Evolutionary conservation across 1,140 invertebrate genomes (phyloP), one percentile per base, ranked within the genome.

Genomic region (Tetranychus cinnabarinus): DNA sequence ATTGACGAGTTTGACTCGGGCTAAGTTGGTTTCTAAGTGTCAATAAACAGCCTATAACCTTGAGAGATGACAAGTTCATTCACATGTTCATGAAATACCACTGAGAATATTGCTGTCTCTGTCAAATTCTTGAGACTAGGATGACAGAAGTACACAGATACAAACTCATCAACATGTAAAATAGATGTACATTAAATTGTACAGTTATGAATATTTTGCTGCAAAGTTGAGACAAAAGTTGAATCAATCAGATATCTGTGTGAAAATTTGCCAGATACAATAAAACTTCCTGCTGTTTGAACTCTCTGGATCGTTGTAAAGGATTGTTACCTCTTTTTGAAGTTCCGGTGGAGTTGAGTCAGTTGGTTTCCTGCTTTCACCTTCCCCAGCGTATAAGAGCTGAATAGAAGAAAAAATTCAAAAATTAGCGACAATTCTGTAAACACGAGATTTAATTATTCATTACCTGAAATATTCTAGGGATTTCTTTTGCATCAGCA

Each of bases 401-500:
- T 82, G 62, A 46, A 64, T 64, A 37, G 45, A 59, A 52, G 31
- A 52, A 52, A n/a, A 52, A n/a, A 52, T 6, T 42, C 10, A 42
- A 6, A 42, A 23, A 23, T 23, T 23, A 23, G 23, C 23, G 23
- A 23, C 23, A 23, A 23, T 23, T 23, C 23, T 23, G 23, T 23
- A 23, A 23, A 23, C 23, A 23, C 23, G 23, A 23, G 23, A 23
- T 23, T 23, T 23, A 23, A 23, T 23, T 23, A 23, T 23, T 23
- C 23, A 23, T 23, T 73, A 83, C 82, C 78, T 97, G 92, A 77
- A 97, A 97, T 77, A 98, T 97, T 73, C 90, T 83, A 68, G 93
- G 93, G 75, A 97, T 93, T 80, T 97, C 91, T 82, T 92, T 92
- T 72, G 88, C 87, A 79, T 96, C 90, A 60, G 89, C 93, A 72